Base-by-base conservation (phyloP, 2,888 invertebrate genomes). In the Barypeithes pellucidus region DNA sequence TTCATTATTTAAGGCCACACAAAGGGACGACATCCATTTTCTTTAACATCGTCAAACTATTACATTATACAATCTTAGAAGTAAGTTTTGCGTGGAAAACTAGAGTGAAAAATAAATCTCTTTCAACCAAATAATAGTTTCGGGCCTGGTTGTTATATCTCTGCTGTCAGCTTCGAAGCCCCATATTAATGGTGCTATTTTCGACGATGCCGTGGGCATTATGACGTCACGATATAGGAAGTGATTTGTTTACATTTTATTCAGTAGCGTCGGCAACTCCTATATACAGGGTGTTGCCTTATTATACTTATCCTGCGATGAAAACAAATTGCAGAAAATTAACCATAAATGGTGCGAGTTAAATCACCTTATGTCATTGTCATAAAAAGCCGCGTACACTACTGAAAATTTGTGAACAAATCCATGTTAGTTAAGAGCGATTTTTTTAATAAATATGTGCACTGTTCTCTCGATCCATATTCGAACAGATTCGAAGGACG, bases 121-220 rank as follows among this genome's bases (percentile, higher is more conserved):
- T 33, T 62, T 47, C 62, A 16, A 18, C 47, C 29, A 33, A 61
- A 62, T 67, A 57, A 41, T 57, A 54, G 54, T 67, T 67, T 18
- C 36, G 20, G 36, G 52, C n/a, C 65, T 33, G 36, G 39, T 16
- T 8, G 65, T 65, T 65, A 50, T 52, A 65, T 65, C 65, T 52
- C 39, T 5, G 33, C 52, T 65, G 65, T 65, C 65, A 45, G 33
- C 62, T 14, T n/a, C 52, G 65, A 65, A 52, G 52, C 52, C 65
- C 22, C 29, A 65, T 52, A 65, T 65, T 65, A 65, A 65, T 65
- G 65, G 65, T 22, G 33, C 65, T 45, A 50, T 52, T 50, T 65
- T 47, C 45, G 33, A 8, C 52, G 52, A 52, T 29, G 29, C 52
- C 29, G 52, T 29, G 52, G 52, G 52, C 29, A 52, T 24, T 52